phyloP scores from a whole-genome alignment of 2,113 vertebrate species.

The Montifringilla adamsi region DNA sequence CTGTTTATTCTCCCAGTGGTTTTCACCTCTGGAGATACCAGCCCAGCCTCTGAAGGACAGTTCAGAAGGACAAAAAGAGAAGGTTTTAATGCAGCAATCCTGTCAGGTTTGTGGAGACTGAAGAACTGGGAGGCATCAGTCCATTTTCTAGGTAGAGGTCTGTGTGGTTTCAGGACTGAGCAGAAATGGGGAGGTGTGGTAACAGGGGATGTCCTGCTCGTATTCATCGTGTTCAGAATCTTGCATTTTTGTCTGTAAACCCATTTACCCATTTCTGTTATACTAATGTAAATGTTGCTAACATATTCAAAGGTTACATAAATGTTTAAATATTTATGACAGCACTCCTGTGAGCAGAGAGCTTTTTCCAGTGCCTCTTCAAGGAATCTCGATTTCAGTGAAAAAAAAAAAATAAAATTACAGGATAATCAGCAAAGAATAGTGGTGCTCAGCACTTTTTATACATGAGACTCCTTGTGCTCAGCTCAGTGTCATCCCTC shows the following conservation, averaged over 20 bases:
- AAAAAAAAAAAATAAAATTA: not conserved
- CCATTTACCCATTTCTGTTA: not conserved
- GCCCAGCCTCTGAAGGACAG: not conserved
- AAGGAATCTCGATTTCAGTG: not conserved
- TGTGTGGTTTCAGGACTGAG: not conserved
- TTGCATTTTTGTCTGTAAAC: not conserved
- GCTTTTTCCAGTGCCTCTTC: not conserved
- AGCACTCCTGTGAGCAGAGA: not conserved
- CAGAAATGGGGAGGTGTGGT: not conserved
- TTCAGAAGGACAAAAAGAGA: not conserved
- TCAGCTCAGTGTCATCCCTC: not conserved
- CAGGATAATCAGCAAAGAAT: not conserved
- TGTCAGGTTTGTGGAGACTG: not conserved
- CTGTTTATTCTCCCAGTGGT: not conserved
- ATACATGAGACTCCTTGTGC: rapidly evolving
- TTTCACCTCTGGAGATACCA: not conserved
- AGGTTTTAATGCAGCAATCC: not conserved
- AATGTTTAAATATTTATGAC: slow-evolving; percentile 24
- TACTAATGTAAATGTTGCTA: not conserved
- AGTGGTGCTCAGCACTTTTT: not conserved
- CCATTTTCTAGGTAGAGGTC: not conserved
- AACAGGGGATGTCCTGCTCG: not conserved
- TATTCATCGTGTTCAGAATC: not conserved
- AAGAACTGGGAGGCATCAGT: not conserved
- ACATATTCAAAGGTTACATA: slow-evolving; percentile 31